Conservation (phyloP, 2,113 vertebrate genomes). For the Labrus mixtus region DNA sequence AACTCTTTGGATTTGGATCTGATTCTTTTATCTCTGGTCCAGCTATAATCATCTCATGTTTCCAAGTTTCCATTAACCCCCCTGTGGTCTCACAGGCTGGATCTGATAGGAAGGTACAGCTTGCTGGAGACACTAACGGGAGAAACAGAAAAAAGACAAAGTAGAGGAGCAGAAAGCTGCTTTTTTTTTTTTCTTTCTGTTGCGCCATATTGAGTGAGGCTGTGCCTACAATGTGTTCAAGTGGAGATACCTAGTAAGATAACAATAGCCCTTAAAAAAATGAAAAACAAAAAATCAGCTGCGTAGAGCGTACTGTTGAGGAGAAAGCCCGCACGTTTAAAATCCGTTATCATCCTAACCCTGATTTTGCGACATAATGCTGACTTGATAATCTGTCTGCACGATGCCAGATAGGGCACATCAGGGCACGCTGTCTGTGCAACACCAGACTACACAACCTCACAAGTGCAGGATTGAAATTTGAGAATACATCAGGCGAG, state of each 20-base stretch:
- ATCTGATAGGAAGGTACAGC: conserved; percentile 33
- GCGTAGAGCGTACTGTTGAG: no score
- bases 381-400: background rate
- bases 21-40: conserved; percentile 11
- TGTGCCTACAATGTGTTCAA: background rate
- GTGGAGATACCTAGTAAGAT: no score
- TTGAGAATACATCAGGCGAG: conserved; percentile 1
- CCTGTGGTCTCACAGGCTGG: conserved; percentile 8
- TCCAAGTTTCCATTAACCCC: conserved; percentile 28
- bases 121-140: conserved; percentile 3
- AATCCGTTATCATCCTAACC: background rate
- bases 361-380: conserved; percentile 3
- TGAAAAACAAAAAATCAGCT: background rate
- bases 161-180: background rate
- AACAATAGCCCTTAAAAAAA: background rate
- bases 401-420: conserved; percentile 18
- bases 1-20: background rate
- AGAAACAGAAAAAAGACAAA: background rate
- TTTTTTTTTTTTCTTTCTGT: no score
- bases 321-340: background rate
- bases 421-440: background rate
- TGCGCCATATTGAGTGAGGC: conserved; percentile 3
- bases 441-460: background rate
- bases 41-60: conserved; percentile 32
- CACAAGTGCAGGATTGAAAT: conserved; percentile 16